phyloP scores from a whole-genome alignment of 2,113 vertebrate species.

The Corapipo altera region DNA sequence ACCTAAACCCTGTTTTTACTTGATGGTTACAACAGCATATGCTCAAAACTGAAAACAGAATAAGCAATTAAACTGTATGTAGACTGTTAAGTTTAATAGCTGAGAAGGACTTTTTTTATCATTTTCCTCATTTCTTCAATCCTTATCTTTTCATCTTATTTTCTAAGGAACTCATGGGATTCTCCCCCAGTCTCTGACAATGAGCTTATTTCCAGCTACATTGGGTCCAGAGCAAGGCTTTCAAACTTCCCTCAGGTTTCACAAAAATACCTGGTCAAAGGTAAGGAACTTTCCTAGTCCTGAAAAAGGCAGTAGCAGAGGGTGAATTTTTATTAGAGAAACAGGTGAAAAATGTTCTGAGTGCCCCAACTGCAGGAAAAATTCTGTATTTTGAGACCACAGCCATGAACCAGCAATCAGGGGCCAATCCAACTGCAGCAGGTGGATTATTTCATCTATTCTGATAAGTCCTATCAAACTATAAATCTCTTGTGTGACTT shows the following conservation, averaged over 20 bases:
- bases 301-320: not conserved
- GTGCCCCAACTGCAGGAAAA: not conserved
- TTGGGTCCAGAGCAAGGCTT: not conserved
- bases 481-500: not conserved
- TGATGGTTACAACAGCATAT: not conserved
- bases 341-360: not conserved
- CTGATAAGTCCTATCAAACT: not conserved
- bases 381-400: not conserved
- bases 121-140: not conserved
- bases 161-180: not conserved
- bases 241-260: not conserved
- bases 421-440: not conserved
- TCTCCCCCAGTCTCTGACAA: not conserved
- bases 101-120: not conserved
- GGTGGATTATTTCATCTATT: not conserved
- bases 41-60: not conserved
- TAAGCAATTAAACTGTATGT: not conserved
- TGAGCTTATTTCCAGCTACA: not conserved
- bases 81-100: not conserved
- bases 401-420: not conserved
- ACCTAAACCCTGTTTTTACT: conserved; percentile 52
- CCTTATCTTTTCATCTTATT: not conserved
- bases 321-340: not conserved
- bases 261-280: not conserved
- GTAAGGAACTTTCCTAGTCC: not conserved